Percentiles rank a stretch among this genome's conserved stretches.
Evolutionary conservation across 2,113 vertebrate genomes (phyloP).

Genomic region (Cynopterus brachyotis): DNA sequence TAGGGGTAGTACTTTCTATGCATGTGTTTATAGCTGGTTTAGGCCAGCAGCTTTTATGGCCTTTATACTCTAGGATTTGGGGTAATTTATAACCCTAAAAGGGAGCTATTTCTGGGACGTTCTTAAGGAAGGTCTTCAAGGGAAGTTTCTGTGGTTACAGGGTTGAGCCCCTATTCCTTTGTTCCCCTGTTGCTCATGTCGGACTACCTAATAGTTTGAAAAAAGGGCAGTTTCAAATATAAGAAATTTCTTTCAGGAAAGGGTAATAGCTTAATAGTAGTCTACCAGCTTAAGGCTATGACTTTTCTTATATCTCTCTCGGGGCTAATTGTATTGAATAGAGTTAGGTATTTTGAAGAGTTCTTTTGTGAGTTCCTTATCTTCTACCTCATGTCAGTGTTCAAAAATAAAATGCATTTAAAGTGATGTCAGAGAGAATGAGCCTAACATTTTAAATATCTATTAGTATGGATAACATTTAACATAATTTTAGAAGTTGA

Average conservation of each 20-base stretch:
- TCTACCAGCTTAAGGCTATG: constrained; percentile 5
- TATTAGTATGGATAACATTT: constrained; percentile 41
- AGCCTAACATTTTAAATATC: constrained; percentile 52
- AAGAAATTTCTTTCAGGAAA: constrained; percentile 13
- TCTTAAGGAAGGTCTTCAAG: too few relatives aligned
- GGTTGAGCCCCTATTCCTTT: too few relatives aligned
- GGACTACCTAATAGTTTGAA: too few relatives aligned
- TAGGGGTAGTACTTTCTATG: too few relatives aligned
- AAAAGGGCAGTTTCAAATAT: constrained; percentile 1
- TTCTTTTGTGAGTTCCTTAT: constrained; percentile 60
- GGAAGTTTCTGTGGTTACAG: too few relatives aligned
- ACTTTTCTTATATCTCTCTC: constrained; percentile 45
- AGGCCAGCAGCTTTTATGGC: too few relatives aligned
- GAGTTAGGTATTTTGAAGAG: constrained; percentile 41
- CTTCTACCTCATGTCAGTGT: constrained; percentile 70
- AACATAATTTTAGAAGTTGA: constrained; percentile 37
- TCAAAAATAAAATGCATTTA: constrained; percentile 59
- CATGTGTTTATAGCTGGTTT: too few relatives aligned
- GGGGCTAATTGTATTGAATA: constrained; percentile 33
- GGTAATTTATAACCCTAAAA: too few relatives aligned
- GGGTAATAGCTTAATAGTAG: constrained; percentile 41
- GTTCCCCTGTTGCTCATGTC: too few relatives aligned
- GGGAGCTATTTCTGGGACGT: too few relatives aligned
- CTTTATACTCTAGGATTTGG: too few relatives aligned
- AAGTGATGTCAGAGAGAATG: constrained; percentile 53